These are phyloP conservation scores for Eudemis profundana DNA, from an alignment of 2,888 invertebrate genomes.

Conservation along the genomic window DNA sequence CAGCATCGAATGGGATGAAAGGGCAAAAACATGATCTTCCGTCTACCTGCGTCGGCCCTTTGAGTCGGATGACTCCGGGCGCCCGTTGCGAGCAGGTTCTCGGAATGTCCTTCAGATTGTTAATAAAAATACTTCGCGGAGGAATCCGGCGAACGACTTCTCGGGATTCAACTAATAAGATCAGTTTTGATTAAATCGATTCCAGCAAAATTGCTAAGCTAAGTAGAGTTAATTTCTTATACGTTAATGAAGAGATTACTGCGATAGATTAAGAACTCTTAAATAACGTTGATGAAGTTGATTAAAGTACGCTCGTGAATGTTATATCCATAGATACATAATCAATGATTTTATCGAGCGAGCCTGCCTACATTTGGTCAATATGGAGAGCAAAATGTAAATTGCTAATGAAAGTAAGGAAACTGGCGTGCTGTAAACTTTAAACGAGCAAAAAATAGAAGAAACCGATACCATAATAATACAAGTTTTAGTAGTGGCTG, in stretches of 20 bases:
- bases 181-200: constrained; percentile 39
- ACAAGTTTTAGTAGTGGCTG: constrained; percentile 75
- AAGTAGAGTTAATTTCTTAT: not conserved
- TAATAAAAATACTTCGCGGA: constrained; percentile 56
- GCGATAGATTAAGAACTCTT: not conserved
- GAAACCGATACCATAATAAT: constrained; percentile 63
- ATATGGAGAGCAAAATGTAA: not conserved
- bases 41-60: constrained; percentile 63
- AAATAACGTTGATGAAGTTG: too few relatives aligned
- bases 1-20: constrained; percentile 60
- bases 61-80: constrained; percentile 52
- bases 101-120: constrained; percentile 58
- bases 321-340: too few relatives aligned
- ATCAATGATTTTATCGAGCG: too few relatives aligned
- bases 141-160: constrained; percentile 55
- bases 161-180: constrained; percentile 50
- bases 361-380: not conserved
- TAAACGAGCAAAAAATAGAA: constrained; percentile 58
- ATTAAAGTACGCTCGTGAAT: too few relatives aligned
- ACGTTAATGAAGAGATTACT: not conserved
- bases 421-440: constrained; percentile 51
- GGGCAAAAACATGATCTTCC: constrained; percentile 61
- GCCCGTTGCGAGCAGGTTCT: constrained; percentile 60
- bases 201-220: constrained; percentile 23
- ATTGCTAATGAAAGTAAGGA: constrained; percentile 52